A percentile compares a stretch with the other conserved stretches of the same genome.
These are phyloP conservation scores for Drosophila carrolli DNA, from an alignment of 1,140 invertebrate genomes.

Conservation along the genomic window DNA sequence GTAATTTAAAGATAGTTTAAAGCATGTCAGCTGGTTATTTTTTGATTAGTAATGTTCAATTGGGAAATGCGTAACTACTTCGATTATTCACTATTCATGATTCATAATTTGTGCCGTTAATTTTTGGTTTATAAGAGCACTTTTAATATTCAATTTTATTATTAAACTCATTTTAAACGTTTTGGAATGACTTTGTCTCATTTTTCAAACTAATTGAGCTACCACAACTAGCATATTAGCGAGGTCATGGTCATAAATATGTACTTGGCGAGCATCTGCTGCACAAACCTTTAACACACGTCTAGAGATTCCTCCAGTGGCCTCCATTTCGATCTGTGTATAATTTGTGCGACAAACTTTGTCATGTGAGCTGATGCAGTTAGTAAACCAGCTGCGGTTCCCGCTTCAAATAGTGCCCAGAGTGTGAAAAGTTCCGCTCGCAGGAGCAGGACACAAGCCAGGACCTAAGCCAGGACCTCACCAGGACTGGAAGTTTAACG, in stretches of 20 bases:
- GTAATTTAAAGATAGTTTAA: constrained; percentile 23
- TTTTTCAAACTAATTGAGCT: neutral
- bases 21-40: constrained; percentile 14
- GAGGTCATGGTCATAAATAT: constrained; percentile 41
- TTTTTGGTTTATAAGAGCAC: too few relatives aligned
- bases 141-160: too few relatives aligned
- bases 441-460: constrained; percentile 9
- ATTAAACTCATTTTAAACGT: too few relatives aligned
- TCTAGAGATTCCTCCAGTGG: constrained; percentile 13
- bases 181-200: too few relatives aligned
- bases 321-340: constrained; percentile 44
- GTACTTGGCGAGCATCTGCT: constrained; percentile 19
- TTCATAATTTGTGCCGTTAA: neutral
- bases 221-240: constrained; percentile 15
- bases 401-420: constrained; percentile 17
- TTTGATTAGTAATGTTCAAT: neutral
- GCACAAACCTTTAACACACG: constrained; percentile 14
- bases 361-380: constrained; percentile 64
- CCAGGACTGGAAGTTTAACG: neutral
- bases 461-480: constrained; percentile 6
- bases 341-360: constrained; percentile 66
- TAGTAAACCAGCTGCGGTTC: constrained; percentile 34
- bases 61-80: neutral
- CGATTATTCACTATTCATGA: neutral
- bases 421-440: constrained; percentile 20